Evolutionary conservation across 2,888 invertebrate genomes (phyloP), one percentile per base, ranked within the genome.

Genomic region (Drosophila pseudotakahashii): DNA sequence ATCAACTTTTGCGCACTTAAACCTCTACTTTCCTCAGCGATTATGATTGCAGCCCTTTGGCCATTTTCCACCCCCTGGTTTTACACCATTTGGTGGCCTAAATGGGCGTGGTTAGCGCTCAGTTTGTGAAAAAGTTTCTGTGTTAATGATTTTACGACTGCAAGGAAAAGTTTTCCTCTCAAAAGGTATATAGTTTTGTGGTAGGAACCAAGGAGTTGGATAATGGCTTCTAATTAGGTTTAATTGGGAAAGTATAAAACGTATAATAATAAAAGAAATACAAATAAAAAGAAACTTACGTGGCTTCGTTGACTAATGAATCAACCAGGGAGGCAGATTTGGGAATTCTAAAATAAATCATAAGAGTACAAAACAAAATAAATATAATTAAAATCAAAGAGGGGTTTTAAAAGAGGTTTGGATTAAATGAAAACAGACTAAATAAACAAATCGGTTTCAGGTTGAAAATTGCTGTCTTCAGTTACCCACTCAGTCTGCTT

Each of bases 281-380:
- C 6, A 26, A 69, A 55, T 50, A 51, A 63, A n/a, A 47, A 16
- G 23, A 55, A 57, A 90, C 90, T 90, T 88, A 90, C 90, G 89
- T 79, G 60, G 90, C 90, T 79, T 90, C 90, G 70, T 63, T 82
- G 37, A 91, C 68, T 34, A 90, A 67, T 50, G 90, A 85, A 79
- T 90, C 89, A 79, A 90, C 90, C 77, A 91, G 59, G 58, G 86
- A 88, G 37, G 57, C 16, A 53, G 86, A 78, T 71, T 76, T 79
- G 64, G 89, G 77, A 13, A 69, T 26, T 52, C 91, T 90, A 68
- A 11, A 51, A 66, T 50, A 66, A 37, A 52, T 39, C 3, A 51
- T 7, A 19, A 7, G 2, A 36, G 19, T 51, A 55, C 67, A 14
- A 60, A 63, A 50, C 13, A 47, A 55, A 61, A 54, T 53, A 48